Evolutionary conservation across 2,888 invertebrate species (phyloP), one percentile per base, ranked within the genome.

Genomic region (Fabriciana adippe): DNA sequence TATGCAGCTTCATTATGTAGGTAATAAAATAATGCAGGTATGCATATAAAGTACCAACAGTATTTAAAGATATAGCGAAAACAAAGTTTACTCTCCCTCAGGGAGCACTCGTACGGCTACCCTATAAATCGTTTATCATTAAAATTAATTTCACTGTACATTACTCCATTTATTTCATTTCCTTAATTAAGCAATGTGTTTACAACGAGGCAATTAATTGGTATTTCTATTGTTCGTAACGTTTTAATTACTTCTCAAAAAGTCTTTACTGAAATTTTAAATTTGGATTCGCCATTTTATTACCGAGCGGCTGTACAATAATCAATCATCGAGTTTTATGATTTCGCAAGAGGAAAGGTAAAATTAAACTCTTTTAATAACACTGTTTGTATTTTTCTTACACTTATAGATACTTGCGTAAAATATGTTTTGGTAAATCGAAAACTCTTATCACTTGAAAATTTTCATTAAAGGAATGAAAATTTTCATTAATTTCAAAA

Each of bases 151-250:
- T 88, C 79, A 86, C 82, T 88, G 81, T 86, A 84, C 86, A 85
- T 86, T 88, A 80, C 83, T 79, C 79, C 89, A 91, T 89, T 91
- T 88, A 88, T 88, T 90, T 85, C 86, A 82, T 86, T 86, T 86
- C 81, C 87, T 89, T 91, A 92, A 92, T 92, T 92, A 92, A 92
- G 89, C 92, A 91, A 92, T 92, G 89, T 91, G 89, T 89, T 91
- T 89, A 90, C 90, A 91, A 88, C 88, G 84, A 85, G 85, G 85
- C 89, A 88, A 89, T 91, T 91, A 92, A 90, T 92, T 91, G 88
- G 85, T 85, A 86, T 85, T 89, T 86, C 77, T 81, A 86, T 86
- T 88, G 85, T 88, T 83, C 81, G 82, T 82, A 84, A 78, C 81
- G 79, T 84, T 88, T 85, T 82, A 84, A 86, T 84, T 83, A 80